Evolutionary conservation across 2,797 vertebrate genomes (phyloP).

Genomic region (Trachurus trachurus): DNA sequence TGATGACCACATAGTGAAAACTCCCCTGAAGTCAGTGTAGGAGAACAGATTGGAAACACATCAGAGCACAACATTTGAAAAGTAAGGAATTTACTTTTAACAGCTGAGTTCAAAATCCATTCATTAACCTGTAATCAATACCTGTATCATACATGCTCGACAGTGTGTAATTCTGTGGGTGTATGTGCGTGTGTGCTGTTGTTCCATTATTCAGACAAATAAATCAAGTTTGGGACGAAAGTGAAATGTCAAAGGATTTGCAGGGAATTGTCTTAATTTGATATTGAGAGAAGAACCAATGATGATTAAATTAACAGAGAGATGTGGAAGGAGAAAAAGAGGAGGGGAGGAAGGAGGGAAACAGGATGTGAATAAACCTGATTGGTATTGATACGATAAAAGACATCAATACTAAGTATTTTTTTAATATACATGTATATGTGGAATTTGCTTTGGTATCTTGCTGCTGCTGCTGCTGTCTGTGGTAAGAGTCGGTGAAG

Average conservation of each 20-base stretch:
- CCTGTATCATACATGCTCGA: not conserved
- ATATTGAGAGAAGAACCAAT: not conserved
- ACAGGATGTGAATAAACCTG: not conserved
- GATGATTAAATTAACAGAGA: not conserved
- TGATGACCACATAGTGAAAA: not conserved
- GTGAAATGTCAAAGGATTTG: conserved; percentile 34
- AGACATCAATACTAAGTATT: not conserved
- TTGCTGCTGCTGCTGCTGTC: not conserved
- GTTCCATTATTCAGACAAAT: conserved; percentile 10
- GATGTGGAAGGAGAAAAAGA: not conserved
- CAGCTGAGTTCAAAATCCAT: conserved; percentile 16
- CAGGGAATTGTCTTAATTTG: conserved; percentile 29
- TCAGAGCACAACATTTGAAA: not conserved
- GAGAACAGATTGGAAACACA: not conserved
- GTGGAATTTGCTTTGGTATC: not conserved
- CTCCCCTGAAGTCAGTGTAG: not conserved
- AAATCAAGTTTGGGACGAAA: conserved; percentile 30
- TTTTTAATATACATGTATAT: too few species aligned
- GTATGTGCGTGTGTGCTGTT: not conserved
- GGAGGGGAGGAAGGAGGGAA: not conserved
- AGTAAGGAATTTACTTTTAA: not conserved
- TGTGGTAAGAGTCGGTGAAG: conserved; percentile 3
- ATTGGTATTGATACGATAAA: not conserved
- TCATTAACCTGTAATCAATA: conserved; percentile 18
- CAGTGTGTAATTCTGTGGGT: conserved; percentile 6